phyloP scores from a whole-genome alignment of 2,113 vertebrate species.

The Seriola rivoliana region DNA sequence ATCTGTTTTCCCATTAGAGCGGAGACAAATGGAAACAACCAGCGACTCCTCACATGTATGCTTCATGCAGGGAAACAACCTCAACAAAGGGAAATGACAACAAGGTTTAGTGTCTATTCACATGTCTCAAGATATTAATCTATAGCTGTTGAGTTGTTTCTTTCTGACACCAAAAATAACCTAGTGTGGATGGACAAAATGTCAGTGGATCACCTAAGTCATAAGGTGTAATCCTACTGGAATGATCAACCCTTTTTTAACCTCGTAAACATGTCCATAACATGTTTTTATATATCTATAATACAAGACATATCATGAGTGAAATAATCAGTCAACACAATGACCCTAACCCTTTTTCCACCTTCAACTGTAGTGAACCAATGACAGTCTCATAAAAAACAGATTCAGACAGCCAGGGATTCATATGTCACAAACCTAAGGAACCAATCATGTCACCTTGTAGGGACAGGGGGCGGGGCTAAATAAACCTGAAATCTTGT shows the following conservation, averaged over 20 bases:
- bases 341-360: too few relatives aligned
- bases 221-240: neutral
- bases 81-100: slow-evolving; percentile 24
- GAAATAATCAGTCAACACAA: too few relatives aligned
- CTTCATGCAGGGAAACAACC: slow-evolving; percentile 12
- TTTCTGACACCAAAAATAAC: neutral
- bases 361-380: too few relatives aligned
- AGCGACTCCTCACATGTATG: slow-evolving; percentile 4
- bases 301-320: too few relatives aligned
- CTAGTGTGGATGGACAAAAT: neutral
- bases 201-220: neutral
- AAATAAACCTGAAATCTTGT: too few relatives aligned
- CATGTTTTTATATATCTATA: too few relatives aligned
- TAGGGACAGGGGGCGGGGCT: too few relatives aligned
- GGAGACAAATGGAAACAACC: slow-evolving; percentile 52
- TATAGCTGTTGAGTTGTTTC: neutral
- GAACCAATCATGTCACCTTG: too few relatives aligned
- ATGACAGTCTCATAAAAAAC: too few relatives aligned
- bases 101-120: neutral
- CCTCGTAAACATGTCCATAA: too few relatives aligned
- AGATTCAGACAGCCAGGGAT: too few relatives aligned
- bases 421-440: too few relatives aligned
- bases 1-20: slow-evolving; percentile 72
- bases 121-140: neutral
- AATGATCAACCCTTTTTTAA: neutral